Evolutionary conservation across 2,797 vertebrate species (phyloP).

Genomic region (Sebastes oblongus): DNA sequence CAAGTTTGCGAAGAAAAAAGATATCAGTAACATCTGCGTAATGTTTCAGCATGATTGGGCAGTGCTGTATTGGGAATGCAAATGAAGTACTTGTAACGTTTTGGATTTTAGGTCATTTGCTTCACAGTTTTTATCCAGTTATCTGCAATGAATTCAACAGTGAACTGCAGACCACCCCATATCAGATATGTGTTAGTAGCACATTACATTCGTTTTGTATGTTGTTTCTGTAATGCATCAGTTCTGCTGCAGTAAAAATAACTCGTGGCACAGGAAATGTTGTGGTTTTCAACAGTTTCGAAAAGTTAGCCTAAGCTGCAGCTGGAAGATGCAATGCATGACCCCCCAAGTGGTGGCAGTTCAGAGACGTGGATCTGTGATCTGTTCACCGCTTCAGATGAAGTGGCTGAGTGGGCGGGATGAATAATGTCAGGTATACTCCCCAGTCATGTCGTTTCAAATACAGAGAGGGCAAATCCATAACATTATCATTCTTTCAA

Average conservation of each 20-base stretch:
- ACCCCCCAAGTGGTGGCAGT: not conserved
- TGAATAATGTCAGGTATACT: not conserved
- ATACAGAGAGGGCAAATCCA: not conserved
- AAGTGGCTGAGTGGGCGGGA: not conserved
- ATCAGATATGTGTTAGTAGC: not conserved
- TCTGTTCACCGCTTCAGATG: not conserved
- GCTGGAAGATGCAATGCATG: conserved; percentile 32
- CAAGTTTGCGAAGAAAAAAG: not conserved
- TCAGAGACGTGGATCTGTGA: not conserved
- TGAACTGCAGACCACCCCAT: not conserved
- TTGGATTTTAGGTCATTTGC: not conserved
- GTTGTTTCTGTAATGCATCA: conserved; percentile 13
- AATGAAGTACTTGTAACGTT: not conserved
- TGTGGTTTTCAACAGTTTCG: conserved; percentile 49
- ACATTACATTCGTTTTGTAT: not conserved
- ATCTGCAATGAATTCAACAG: not conserved
- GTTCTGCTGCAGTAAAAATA: conserved; percentile 43
- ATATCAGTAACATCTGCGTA: conserved; percentile 1
- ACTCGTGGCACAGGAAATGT: conserved; percentile 50
- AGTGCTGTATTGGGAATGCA: not conserved
- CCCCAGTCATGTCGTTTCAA: not conserved
- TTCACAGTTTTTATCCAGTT: not conserved
- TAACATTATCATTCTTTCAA: not conserved
- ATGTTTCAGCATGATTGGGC: not conserved
- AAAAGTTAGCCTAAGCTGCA: conserved; percentile 15